Conservation (phyloP, 2,888 invertebrate genomes). For the Temnothorax ravouxi region DNA sequence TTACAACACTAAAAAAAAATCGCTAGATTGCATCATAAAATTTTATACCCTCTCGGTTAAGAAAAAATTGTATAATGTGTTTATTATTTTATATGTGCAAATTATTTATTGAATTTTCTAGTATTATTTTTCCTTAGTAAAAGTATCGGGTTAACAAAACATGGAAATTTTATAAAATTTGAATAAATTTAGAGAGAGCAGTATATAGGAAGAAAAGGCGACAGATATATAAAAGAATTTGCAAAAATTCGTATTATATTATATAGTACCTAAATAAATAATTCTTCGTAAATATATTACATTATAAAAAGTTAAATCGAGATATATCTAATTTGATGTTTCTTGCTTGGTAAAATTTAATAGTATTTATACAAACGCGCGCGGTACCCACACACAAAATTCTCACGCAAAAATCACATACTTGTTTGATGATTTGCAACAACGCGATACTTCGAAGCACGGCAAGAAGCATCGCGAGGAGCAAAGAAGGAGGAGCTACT, state of each 20-base stretch:
- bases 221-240: neutral
- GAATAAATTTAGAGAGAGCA: neutral
- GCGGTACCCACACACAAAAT: neutral
- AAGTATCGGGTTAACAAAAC: neutral
- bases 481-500: neutral
- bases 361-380: neutral
- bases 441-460: neutral
- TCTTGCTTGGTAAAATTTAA: neutral
- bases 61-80: slow-evolving; percentile 7
- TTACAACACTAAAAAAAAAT: neutral
- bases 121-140: neutral
- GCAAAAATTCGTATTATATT: neutral
- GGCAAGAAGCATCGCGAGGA: neutral
- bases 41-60: neutral
- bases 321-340: neutral
- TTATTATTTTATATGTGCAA: neutral
- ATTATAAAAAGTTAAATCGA: neutral
- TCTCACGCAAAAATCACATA: neutral
- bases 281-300: neutral
- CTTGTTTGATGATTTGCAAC: neutral
- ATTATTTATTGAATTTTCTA: neutral
- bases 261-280: neutral
- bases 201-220: neutral
- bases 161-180: neutral
- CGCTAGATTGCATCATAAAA: neutral